Evolutionary conservation across 2,797 vertebrate genomes (phyloP), one percentile per base, ranked within the genome.

Genomic region (Cuculus canorus): DNA sequence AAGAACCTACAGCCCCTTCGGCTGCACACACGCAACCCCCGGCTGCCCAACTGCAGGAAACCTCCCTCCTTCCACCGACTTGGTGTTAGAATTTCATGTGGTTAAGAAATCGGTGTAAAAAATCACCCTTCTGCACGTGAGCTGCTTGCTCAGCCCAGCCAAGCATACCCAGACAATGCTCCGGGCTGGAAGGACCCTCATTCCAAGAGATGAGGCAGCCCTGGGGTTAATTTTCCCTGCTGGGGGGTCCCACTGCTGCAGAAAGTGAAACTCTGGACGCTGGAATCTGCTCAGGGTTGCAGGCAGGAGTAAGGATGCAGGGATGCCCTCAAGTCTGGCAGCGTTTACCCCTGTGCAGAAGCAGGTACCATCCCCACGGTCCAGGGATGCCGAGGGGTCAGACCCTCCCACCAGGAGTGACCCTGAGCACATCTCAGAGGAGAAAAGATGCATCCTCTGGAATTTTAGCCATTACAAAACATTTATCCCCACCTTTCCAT

Each of bases 51-150:
- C 65, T 9, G 30, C 66, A 64, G 65, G 81, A 81, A 82, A n/a
- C 54, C 32, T 73, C 53, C 83, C 64, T 25, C 56, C 82, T 60
- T 18, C 59, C 75, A 30, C 82, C 10, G 2, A 7, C 68, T 8
- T 2, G 15, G 18, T 3, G 2, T 17, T 52, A 25, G 76, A 53
- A 28, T 9, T 1, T 7, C 21, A 12, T 1, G 39, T 0, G 2
- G 27, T 7, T 50, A n/a, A 69, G 41, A 66, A 50, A 82, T 0
- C 1, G 10, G 45, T 13, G 66, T 30, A 25, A 50, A 39, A 78
- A 39, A 17, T 4, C 32, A 18, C 73, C 23, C 2, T 16, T 17
- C 39, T 30, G 77, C 21, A 8, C 0, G 1, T 0, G 54, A 73
- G 82, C 19, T n/a, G 32, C 19, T 30, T 2, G 72, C 56, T 7